phyloP scores from a whole-genome alignment of 2,113 vertebrate species.

The Laticauda colubrina region DNA sequence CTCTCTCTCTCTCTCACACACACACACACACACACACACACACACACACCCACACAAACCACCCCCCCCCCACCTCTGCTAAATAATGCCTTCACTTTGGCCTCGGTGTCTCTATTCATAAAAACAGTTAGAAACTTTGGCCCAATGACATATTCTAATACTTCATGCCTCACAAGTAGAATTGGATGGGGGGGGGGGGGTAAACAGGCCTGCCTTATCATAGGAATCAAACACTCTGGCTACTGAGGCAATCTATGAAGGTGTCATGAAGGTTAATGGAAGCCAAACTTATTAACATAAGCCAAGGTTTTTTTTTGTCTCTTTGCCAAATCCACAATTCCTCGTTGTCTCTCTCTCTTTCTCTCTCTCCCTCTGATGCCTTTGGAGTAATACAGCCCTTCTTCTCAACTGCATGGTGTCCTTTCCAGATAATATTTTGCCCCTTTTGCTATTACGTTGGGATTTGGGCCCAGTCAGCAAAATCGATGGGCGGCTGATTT shows the following conservation, averaged over 20 bases:
- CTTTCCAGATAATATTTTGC: not conserved
- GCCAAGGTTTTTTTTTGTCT: not conserved
- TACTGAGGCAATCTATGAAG: not conserved
- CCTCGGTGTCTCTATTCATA: not conserved
- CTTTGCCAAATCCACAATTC: not conserved
- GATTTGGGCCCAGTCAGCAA: not conserved
- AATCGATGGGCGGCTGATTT: not conserved
- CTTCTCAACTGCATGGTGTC: not conserved
- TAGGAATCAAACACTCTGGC: not conserved
- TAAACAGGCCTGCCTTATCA: not conserved
- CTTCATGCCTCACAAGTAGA: not conserved
- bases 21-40: no score
- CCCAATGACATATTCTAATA: not conserved
- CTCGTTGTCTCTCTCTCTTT: not conserved
- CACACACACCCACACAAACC: no score
- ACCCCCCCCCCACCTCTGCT: not conserved
- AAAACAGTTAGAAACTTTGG: not conserved
- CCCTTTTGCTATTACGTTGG: not conserved
- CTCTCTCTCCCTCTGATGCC: not conserved
- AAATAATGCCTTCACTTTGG: not conserved
- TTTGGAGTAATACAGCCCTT: not conserved
- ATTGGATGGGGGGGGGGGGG: not conserved
- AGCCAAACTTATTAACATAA: not conserved
- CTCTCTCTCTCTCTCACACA: no score
- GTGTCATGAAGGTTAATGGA: not conserved